Conservation (phyloP, 1,140 invertebrate species). For the Mycetomoellerius zeteki region DNA sequence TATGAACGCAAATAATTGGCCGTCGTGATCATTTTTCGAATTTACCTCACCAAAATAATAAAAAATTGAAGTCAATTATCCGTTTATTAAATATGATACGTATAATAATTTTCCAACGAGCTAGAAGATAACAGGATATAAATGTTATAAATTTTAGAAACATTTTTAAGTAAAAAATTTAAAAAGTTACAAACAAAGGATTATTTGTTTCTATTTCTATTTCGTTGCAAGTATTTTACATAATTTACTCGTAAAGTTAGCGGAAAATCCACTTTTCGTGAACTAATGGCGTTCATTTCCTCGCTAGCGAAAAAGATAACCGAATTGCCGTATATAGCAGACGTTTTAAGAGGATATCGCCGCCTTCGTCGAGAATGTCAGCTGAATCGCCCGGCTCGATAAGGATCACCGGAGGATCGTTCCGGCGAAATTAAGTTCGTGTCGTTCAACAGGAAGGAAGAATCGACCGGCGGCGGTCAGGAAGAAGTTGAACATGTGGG, state of each 20-base stretch:
- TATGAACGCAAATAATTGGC: constrained; percentile 10
- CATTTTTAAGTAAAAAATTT: background rate
- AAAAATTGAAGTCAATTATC: constrained; percentile 29
- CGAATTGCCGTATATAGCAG: background rate
- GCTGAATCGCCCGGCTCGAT: constrained; percentile 48
- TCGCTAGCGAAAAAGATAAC: constrained; percentile 21
- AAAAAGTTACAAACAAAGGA: background rate
- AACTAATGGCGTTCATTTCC: constrained; percentile 18
- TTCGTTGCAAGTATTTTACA: background rate
- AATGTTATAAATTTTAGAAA: background rate
- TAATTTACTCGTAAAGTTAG: background rate
- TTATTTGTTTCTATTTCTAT: background rate
- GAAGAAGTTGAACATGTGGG: constrained; percentile 26
- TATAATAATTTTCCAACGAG: background rate
- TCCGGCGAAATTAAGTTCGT: constrained; percentile 50
- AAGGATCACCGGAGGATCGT: constrained; percentile 33
- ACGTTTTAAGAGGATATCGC: constrained; percentile 45
- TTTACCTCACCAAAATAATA: background rate
- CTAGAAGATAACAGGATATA: background rate
- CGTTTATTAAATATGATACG: background rate
- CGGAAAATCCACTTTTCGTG: constrained; percentile 4
- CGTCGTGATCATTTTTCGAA: constrained; percentile 19
- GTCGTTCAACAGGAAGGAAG: constrained; percentile 10
- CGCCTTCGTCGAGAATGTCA: constrained; percentile 46
- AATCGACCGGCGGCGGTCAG: background rate